Conservation (phyloP, 2,797 vertebrate species). For the Ptychobarbus kaznakovi region DNA sequence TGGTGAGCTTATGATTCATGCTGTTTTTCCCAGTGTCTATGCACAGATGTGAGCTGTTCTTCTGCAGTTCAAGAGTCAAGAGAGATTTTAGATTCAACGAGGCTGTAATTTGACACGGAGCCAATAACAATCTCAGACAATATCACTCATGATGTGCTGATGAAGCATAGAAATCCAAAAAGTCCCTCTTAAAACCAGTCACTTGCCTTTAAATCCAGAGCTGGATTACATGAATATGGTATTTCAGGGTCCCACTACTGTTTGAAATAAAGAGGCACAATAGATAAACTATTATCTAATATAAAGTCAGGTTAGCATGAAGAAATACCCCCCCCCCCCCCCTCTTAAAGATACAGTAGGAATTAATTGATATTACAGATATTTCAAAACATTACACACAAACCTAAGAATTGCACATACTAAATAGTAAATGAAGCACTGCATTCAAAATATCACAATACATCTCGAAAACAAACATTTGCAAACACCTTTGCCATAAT, state of each 20-base stretch:
- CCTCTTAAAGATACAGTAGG: not conserved
- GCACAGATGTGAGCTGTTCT: slow-evolving; percentile 1
- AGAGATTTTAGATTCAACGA: not conserved
- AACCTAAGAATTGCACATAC: no score
- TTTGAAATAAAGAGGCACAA: not conserved
- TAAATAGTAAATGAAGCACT: no score
- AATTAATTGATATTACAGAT: not conserved
- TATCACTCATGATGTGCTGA: not conserved
- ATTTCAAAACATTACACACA: no score
- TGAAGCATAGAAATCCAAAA: not conserved
- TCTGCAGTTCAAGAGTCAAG: not conserved
- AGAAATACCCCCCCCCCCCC: no score
- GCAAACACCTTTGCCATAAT: no score
- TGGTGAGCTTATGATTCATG: slow-evolving; percentile 24
- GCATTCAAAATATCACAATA: no score
- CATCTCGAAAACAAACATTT: no score
- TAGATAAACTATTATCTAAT: not conserved
- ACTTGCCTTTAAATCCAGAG: not conserved
- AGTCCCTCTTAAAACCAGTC: not conserved
- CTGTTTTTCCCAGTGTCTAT: slow-evolving; percentile 29
- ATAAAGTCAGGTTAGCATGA: not conserved
- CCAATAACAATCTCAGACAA: not conserved
- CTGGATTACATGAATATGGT: not conserved
- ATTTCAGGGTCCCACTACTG: not conserved
- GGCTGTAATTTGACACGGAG: not conserved